These are phyloP conservation scores for Pogonognathellus flavescens DNA, from an alignment of 1,140 invertebrate species.

Conservation along the genomic window DNA sequence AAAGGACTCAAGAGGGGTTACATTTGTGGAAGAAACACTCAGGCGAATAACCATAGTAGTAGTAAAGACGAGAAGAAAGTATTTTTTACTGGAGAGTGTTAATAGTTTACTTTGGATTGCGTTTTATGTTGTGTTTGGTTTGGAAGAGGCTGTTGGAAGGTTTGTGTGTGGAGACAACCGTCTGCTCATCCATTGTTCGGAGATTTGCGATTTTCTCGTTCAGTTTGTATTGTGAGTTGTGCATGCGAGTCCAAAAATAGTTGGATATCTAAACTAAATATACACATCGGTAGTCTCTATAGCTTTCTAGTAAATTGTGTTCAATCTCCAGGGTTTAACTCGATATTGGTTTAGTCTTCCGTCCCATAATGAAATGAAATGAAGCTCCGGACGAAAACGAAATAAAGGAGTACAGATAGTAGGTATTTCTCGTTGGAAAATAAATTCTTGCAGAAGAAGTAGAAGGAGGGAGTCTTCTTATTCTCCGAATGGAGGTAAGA, in stretches of 20 bases:
- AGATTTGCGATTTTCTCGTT: constrained; percentile 44
- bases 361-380: constrained; percentile 46
- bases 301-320: constrained; percentile 1
- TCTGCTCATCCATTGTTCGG: constrained; percentile 44
- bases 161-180: constrained; percentile 2
- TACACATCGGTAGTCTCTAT: background rate
- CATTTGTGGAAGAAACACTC: too few species aligned
- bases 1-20: too few species aligned
- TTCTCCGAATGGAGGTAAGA: background rate
- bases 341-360: constrained; percentile 33
- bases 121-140: background rate
- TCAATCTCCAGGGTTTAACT: constrained; percentile 40
- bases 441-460: background rate
- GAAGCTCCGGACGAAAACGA: constrained; percentile 22
- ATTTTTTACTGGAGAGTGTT: background rate
- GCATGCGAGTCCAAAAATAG: background rate
- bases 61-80: too few species aligned
- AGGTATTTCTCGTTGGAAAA: background rate
- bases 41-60: too few species aligned
- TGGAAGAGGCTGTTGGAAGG: background rate
- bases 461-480: background rate
- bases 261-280: background rate
- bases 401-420: constrained; percentile 37
- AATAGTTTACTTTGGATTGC: constrained; percentile 25
- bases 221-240: background rate